Percentiles rank a stretch among this genome's conserved stretches.
Conservation (phyloP, 2,888 invertebrate genomes). For the Calliscelio sp. region DNA sequence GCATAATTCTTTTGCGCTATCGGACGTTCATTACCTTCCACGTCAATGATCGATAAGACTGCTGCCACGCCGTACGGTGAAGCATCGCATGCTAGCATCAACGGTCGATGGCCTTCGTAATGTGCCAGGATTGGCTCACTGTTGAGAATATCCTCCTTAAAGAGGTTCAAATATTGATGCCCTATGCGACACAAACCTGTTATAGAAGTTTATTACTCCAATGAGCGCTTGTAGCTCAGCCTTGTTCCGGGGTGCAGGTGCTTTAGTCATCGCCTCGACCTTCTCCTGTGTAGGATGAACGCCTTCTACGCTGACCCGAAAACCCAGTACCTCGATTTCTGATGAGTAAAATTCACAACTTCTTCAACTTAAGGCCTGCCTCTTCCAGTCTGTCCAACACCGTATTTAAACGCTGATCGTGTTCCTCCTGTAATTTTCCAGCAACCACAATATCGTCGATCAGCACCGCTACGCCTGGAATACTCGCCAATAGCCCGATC, state of each 20-base stretch:
- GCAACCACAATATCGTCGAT: constrained; percentile 32
- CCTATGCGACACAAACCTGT: neutral
- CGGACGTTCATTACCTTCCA: neutral
- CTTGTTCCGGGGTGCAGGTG: neutral
- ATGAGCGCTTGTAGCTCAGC: neutral
- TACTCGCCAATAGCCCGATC: constrained; percentile 43
- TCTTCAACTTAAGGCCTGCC: neutral
- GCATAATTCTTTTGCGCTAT: too few species aligned
- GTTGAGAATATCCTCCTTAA: neutral
- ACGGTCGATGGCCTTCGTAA: constrained; percentile 44
- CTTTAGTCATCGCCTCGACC: neutral
- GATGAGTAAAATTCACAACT: neutral
- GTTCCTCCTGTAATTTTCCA: neutral
- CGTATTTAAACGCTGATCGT: constrained; percentile 6
- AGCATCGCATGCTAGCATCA: constrained; percentile 11
- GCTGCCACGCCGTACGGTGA: constrained; percentile 24
- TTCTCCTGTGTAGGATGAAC: neutral
- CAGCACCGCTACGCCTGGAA: constrained; percentile 18
- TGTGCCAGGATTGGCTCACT: neutral
- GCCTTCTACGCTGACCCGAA: neutral
- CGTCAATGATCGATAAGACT: neutral
- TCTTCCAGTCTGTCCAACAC: constrained; percentile 1
- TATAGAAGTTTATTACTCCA: neutral
- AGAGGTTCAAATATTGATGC: neutral
- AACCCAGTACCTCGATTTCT: neutral